Evolutionary conservation across 2,113 vertebrate species (phyloP), one percentile per base, ranked within the genome.

Genomic region (Labeo rohita): DNA sequence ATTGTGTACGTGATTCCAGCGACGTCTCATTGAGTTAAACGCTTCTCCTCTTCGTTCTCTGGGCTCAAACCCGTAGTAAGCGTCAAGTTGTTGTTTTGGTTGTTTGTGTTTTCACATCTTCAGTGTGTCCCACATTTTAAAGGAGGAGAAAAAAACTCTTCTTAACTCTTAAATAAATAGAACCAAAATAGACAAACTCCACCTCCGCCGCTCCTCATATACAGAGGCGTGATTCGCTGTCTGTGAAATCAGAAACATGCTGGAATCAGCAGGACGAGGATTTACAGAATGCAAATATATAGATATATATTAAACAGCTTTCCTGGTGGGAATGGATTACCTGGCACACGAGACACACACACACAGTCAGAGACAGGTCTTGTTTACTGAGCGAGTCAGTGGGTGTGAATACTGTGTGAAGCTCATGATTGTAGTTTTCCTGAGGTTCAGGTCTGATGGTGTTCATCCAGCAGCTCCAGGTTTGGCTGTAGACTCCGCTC

Each of bases 131-230:
- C 45, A 65, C 56, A 85, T 66, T 78, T 78, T 6, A 84, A 63
- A 75, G 15, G 43, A 77, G 52, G n/a, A 13, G 49, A 76, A 85
- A 61, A n/a, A n/a, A n/a, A n/a, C n/a, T n/a, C n/a, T n/a, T n/a
- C n/a, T n/a, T n/a, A 5, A 50, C n/a, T 13, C 18, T 77, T 77
- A 77, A 84, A 77, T 61, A 54, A 78, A 76, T 56, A 78, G 45
- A 85, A 39, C 84, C 28, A 52, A 78, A 85, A 78, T 77, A 85
- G 84, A 85, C 49, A 11, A 74, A 9, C 83, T 36, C 61, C 23
- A 43, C n/a, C 73, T 66, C 56, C 21, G 3, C 28, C 5, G 34
- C 4, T 13, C 59, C 34, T 39, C 54, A 36, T 3, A 59, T 3
- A 59, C 77, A 21, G 34, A 4, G 3, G 9, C 8, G 54, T 80